phyloP scores from a whole-genome alignment of 1,140 invertebrate genomes.

The Lordiphosa collinella region DNA sequence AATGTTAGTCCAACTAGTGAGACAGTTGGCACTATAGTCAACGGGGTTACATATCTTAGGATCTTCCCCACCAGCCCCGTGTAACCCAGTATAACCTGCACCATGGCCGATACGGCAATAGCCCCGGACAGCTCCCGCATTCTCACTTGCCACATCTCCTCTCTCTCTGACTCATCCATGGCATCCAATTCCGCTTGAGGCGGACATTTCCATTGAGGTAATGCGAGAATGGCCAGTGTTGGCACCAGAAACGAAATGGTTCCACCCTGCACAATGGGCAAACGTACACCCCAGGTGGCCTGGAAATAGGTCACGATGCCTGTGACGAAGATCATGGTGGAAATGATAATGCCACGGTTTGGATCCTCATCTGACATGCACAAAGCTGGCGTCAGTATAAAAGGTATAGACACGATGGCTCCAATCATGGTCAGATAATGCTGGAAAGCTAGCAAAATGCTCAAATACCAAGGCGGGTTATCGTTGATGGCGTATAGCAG shows the following conservation, averaged over 20 bases:
- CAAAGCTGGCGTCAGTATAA: slow-evolving; percentile 89
- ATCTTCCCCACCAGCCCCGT: slow-evolving; percentile 87
- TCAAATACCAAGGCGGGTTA: slow-evolving; percentile 90
- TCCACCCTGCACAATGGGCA: slow-evolving; percentile 87
- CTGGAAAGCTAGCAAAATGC: slow-evolving; percentile 90
- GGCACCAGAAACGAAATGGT: slow-evolving; percentile 93
- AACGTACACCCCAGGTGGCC: slow-evolving; percentile 87
- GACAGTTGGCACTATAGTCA: slow-evolving; percentile 90
- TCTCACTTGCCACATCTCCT: slow-evolving; percentile 86
- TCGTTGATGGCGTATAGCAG: slow-evolving; percentile 88
- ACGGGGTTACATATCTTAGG: slow-evolving; percentile 87
- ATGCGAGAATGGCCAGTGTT: slow-evolving; percentile 89
- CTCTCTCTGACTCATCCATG: slow-evolving; percentile 83
- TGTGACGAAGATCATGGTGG: slow-evolving; percentile 93
- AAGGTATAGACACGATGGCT: slow-evolving; percentile 91
- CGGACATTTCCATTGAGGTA: slow-evolving; percentile 91
- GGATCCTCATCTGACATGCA: slow-evolving; percentile 91
- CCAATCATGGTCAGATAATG: slow-evolving; percentile 94
- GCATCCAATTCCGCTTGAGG: slow-evolving; percentile 80
- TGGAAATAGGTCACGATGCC: slow-evolving; percentile 91
- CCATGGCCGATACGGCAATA: slow-evolving; percentile 89
- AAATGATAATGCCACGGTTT: slow-evolving; percentile 89
- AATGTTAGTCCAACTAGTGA: slow-evolving; percentile 89
- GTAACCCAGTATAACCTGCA: slow-evolving; percentile 87
- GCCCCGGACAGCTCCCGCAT: slow-evolving; percentile 92